phyloP scores from a whole-genome alignment of 2,888 invertebrate genomes.

The Nomada ferruginata region DNA sequence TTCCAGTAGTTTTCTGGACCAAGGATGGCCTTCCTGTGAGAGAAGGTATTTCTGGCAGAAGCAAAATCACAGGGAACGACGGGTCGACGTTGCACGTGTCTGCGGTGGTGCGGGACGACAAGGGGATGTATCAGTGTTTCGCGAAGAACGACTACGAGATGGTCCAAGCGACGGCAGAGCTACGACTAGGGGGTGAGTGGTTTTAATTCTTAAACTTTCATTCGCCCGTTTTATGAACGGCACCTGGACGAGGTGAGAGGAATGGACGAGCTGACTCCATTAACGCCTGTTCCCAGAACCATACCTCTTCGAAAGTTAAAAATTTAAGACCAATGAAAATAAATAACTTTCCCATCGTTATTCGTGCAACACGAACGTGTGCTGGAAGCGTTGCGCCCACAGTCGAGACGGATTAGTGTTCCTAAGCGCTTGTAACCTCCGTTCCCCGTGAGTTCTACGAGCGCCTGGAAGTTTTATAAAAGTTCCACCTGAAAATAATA shows the following conservation, averaged over 20 bases:
- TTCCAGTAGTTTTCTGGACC: constrained; percentile 84
- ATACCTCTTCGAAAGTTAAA: constrained; percentile 33
- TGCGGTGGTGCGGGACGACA: constrained; percentile 90
- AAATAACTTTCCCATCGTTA: neutral
- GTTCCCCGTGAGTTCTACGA: constrained; percentile 5
- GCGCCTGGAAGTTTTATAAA: constrained; percentile 59
- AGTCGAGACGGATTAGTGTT: constrained; percentile 56
- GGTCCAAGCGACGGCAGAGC: constrained; percentile 92
- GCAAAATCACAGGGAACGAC: constrained; percentile 80
- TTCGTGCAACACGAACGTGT: constrained; percentile 8
- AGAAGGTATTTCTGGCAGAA: constrained; percentile 81
- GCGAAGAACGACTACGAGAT: constrained; percentile 94
- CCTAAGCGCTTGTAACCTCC: constrained; percentile 45
- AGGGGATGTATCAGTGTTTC: constrained; percentile 97
- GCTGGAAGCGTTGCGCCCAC: constrained; percentile 15
- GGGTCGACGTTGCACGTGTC: constrained; percentile 83
- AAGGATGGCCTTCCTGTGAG: constrained; percentile 85
- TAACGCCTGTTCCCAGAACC: neutral
- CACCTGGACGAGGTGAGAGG: neutral
- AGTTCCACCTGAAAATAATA: constrained; percentile 69
- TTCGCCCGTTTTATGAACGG: constrained; percentile 3
- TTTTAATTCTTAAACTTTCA: constrained; percentile 30
- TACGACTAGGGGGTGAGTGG: constrained; percentile 90
- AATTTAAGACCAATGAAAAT: constrained; percentile 43
- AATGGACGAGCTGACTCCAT: neutral